Evolutionary conservation across 1,140 invertebrate genomes (phyloP).

Genomic region (Drosophila pandora): DNA sequence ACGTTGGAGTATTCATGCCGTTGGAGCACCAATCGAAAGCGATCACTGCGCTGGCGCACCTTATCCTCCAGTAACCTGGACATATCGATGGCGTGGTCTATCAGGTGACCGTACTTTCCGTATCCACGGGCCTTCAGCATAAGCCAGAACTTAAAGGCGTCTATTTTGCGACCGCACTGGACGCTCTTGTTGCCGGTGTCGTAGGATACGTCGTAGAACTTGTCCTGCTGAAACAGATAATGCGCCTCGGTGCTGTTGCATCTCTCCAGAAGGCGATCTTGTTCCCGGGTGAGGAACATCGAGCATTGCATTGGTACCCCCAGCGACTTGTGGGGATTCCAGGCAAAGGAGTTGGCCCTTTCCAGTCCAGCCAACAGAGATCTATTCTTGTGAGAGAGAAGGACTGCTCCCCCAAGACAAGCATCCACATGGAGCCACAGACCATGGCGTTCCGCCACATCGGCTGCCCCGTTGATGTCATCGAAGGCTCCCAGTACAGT

Average conservation of each 20-base stretch:
- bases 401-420: constrained; percentile 90
- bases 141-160: constrained; percentile 96
- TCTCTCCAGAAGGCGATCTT: constrained; percentile 87
- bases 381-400: constrained; percentile 64
- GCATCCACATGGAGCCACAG: constrained; percentile 96
- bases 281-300: constrained; percentile 88
- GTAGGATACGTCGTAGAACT: constrained; percentile 95
- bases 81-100: constrained; percentile 88
- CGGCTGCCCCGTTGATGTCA: constrained; percentile 89
- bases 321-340: constrained; percentile 97
- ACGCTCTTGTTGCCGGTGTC: constrained; percentile 97
- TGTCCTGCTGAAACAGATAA: constrained; percentile 96
- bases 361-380: constrained; percentile 60
- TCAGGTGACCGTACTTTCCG: constrained; percentile 85
- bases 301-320: constrained; percentile 95
- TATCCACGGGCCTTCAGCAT: constrained; percentile 94
- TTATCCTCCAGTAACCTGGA: constrained; percentile 85
- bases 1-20: constrained; percentile 91
- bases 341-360: constrained; percentile 90
- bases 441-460: constrained; percentile 86
- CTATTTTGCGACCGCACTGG: constrained; percentile 96
- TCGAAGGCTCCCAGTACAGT: constrained; percentile 94
- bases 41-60: constrained; percentile 84
- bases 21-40: constrained; percentile 87
- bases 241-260: constrained; percentile 91